These are phyloP conservation scores for Lucilia cuprina DNA, from an alignment of 1,140 invertebrate genomes.

Conservation along the genomic window DNA sequence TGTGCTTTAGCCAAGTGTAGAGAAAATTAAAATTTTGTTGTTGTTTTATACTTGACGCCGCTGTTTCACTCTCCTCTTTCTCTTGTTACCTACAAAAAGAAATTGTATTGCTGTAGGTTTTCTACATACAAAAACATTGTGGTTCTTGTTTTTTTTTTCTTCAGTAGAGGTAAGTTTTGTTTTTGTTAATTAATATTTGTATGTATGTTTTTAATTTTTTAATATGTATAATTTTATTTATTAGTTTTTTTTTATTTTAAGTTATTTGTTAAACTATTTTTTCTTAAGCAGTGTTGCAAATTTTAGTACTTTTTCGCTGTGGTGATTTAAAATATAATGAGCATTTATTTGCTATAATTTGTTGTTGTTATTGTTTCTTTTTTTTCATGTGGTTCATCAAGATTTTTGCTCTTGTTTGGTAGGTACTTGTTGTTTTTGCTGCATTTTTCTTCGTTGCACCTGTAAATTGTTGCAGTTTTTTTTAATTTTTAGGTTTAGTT, in stretches of 20 bases:
- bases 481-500: not conserved
- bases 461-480: not conserved
- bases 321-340: too few species aligned
- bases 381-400: not conserved
- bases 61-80: not conserved
- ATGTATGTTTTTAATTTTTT: not conserved
- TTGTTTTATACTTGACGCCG: not conserved
- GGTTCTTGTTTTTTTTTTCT: not conserved
- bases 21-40: slow-evolving; percentile 22
- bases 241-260: not conserved
- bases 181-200: too few species aligned
- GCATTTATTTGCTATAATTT: not conserved
- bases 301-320: not conserved
- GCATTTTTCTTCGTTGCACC: not conserved
- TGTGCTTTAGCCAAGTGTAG: slow-evolving; percentile 23
- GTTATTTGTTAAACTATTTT: not conserved
- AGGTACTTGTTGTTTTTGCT: not conserved
- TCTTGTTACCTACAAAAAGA: not conserved
- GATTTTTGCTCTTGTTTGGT: not conserved
- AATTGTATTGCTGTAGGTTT: not conserved
- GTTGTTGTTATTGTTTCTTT: not conserved
- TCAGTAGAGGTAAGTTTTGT: not conserved
- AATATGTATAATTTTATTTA: not conserved
- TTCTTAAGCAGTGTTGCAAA: not conserved
- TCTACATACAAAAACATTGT: not conserved